Evolutionary conservation across 2,113 vertebrate species (phyloP), one percentile per base, ranked within the genome.

Genomic region (Pygoscelis adeliae): DNA sequence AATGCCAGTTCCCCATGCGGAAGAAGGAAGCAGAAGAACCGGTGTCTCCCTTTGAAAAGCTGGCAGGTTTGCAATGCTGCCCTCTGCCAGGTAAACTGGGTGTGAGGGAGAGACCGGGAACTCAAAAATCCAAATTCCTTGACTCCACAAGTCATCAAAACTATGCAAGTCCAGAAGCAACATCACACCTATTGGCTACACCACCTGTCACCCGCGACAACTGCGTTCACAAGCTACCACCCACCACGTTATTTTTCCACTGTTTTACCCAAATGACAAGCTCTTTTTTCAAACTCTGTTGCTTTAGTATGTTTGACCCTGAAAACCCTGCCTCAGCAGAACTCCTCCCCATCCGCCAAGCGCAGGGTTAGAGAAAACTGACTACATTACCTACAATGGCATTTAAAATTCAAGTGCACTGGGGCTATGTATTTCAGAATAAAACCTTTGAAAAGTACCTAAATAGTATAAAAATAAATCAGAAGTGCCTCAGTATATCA

Each of bases 311-410:
- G 6, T 47, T 63, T 77, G 20, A 73, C 36, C 49, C 70, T 65
- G 46, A n/a, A 95, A 90, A 49, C 5, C 3, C 10, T 66, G 15
- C 52, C 40, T 61, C 63, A 26, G 42, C 23, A 73, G 53, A 81
- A 76, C 29, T 71, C 30, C 27, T 62, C 30, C 5, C 23, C n/a
- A 44, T 36, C 5, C 3, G 5, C 36, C 53, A 55, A 18, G 16
- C 1, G 1, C 40, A 40, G 8, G 32, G 20, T 55, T 46, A 61
- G 30, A 91, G n/a, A 87, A 81, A 77, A 81, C 4, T 17, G 20
- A 46, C 36, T 27, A 17, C 0, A 0, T 40, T 50, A 42, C 16
- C n/a, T 42, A 30, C 26, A 46, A 46, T 2, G 14, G 13, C 16
- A 59, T 81, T 91, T 89, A 56, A 95, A 90, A 81, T 44, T 77